These are phyloP conservation scores for Stichopus chloronotus DNA, from an alignment of 35 echinoderm and acorn worm genomes.

Conservation along the genomic window DNA sequence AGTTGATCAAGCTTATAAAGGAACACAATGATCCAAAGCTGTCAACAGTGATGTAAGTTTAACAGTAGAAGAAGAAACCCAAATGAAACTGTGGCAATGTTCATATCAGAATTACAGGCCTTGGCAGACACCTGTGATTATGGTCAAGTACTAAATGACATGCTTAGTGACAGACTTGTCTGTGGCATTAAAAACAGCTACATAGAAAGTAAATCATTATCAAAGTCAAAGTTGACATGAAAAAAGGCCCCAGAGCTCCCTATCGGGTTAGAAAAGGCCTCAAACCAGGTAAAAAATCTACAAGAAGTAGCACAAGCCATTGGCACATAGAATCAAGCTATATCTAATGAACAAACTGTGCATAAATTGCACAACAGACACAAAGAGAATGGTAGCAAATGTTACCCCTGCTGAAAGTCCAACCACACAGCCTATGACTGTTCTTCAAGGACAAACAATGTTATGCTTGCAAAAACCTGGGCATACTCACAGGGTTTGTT, in stretches of 20 bases:
- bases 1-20: conserved; percentile 20
- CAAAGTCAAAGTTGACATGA: conserved; percentile 18
- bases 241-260: conserved; percentile 60
- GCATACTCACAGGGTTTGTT: not conserved
- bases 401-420: conserved; percentile 34
- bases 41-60: conserved; percentile 61
- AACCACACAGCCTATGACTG: conserved; percentile 43
- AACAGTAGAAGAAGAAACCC: conserved; percentile 32
- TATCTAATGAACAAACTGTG: not conserved
- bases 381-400: not conserved
- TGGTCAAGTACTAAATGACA: conserved; percentile 51
- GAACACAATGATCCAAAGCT: conserved; percentile 58
- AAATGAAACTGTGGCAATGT: conserved; percentile 34
- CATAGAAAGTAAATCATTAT: conserved; percentile 54
- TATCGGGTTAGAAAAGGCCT: not conserved
- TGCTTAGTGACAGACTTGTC: conserved; percentile 66
- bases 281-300: not conserved
- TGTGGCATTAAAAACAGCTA: conserved; percentile 69
- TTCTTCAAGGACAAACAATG: conserved; percentile 46
- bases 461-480: conserved; percentile 53
- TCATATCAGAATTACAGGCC: conserved; percentile 52
- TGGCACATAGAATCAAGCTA: too few species aligned
- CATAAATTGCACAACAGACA: not conserved
- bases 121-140: conserved; percentile 70
- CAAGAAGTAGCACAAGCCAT: not conserved